phyloP scores from a whole-genome alignment of 2,888 invertebrate species.

The Liodrosophila aerea region DNA sequence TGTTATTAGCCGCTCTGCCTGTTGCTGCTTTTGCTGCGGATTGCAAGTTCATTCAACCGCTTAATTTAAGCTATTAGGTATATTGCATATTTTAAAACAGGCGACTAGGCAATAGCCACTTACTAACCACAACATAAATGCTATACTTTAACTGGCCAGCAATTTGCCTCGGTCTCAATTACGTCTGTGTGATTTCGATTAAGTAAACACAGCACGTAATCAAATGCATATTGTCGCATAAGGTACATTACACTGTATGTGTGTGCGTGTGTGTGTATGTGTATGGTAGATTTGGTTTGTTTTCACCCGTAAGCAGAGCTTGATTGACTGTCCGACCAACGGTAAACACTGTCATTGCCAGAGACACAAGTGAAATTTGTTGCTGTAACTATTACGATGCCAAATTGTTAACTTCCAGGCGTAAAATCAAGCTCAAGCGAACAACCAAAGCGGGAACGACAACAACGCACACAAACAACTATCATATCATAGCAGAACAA shows the following conservation, averaged over 20 bases:
- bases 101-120: conserved; percentile 38
- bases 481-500: conserved; percentile 26
- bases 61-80: conserved; percentile 22
- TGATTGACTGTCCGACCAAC: conserved; percentile 63
- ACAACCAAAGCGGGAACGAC: neutral
- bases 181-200: conserved; percentile 46
- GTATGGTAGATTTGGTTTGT: neutral
- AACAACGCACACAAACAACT: neutral
- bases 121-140: conserved; percentile 45
- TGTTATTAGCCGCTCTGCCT: conserved; percentile 3
- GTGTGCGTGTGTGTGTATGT: too few species aligned
- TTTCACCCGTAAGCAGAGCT: conserved; percentile 54
- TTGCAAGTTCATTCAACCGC: conserved; percentile 60
- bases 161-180: conserved; percentile 59
- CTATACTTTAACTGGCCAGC: conserved; percentile 19
- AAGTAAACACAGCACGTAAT: conserved; percentile 69
- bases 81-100: conserved; percentile 51
- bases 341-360: conserved; percentile 60
- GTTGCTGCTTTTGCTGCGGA: too few species aligned
- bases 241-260: too few species aligned
- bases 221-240: conserved; percentile 30
- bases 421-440: conserved; percentile 7
- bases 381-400: conserved; percentile 49
- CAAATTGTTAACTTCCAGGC: conserved; percentile 61
- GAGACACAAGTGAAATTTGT: conserved; percentile 63